Base-by-base conservation (phyloP, 2,113 vertebrate species). In the Notarius lentiginosus region DNA sequence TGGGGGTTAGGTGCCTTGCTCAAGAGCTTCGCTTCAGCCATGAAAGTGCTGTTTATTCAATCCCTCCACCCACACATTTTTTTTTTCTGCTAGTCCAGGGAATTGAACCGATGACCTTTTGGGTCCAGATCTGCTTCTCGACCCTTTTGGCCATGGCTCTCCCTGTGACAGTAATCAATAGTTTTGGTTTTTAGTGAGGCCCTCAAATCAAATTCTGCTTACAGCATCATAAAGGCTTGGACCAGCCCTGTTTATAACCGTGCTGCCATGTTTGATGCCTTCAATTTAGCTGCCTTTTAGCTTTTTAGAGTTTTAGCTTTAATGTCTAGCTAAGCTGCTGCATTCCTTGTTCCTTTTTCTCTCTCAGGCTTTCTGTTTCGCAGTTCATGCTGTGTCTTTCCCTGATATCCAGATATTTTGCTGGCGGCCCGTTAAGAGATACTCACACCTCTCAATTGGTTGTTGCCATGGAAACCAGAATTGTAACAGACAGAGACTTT, bases 401-500 rank as follows among this genome's bases (percentile, higher is more conserved):
- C 30, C 63, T 41, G 34, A 41, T 41, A 41, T 41, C 34, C 72
- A 85, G 83, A 80, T 85, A 84, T 88, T 87, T 60, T 82, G 85
- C 84, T 86, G 84, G 81, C 84, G 83, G 79, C 84, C 85, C 66
- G 63, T 90, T 89, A 84, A 79, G 70, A 87, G 83, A 89, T 83
- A 77, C 82, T 51, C 34, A 66, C 55, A 68, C 75, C n/a, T 80
- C 83, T 86, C 83, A 84, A 88, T 90, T 89, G 89, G 89, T 22
- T 87, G 91, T 91, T 87, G 88, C 89, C 85, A 91, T 89, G 88
- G 89, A 88, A 84, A 91, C 88, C 75, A 80, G 88, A 86, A 75
- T 84, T 89, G 87, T 79, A 90, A 79, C 66, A 87, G 89, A 85
- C 88, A 89, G 87, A 88, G 90, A 87, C 87, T 89, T 90, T 89